Percentiles rank a stretch among this genome's conserved stretches.
Evolutionary conservation across 2,113 vertebrate genomes (phyloP).

Genomic region (Platichthys flesus): DNA sequence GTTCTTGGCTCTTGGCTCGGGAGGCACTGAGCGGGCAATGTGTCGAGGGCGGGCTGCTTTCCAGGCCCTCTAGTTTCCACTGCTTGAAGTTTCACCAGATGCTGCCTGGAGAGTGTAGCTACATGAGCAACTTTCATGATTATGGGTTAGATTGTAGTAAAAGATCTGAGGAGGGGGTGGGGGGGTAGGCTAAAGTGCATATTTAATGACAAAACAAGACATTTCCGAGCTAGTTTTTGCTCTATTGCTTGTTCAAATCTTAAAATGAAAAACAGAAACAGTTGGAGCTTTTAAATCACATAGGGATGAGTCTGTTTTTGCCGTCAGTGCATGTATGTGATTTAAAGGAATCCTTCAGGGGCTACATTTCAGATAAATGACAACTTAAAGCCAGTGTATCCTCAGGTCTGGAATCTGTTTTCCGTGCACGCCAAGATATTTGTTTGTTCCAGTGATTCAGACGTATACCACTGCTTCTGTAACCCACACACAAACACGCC

Average conservation of each 20-base stretch:
- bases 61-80: constrained; percentile 11
- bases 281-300: constrained; percentile 39
- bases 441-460: constrained; percentile 19
- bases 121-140: constrained; percentile 35
- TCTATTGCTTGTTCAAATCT: constrained; percentile 10
- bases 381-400: not conserved
- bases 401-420: constrained; percentile 33
- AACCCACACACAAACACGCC: constrained; percentile 22
- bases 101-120: not conserved
- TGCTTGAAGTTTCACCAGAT: constrained; percentile 39
- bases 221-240: constrained; percentile 26
- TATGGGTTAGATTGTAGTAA: constrained; percentile 6
- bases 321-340: not conserved
- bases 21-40: constrained; percentile 2
- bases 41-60: constrained; percentile 23
- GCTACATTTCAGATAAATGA: constrained; percentile 4
- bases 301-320: constrained; percentile 20
- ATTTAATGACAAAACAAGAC: constrained; percentile 56
- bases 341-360: not conserved
- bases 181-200: constrained; percentile 33
- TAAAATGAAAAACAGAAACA: constrained; percentile 5
- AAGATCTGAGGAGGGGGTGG: constrained; percentile 4
- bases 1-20: constrained; percentile 3
- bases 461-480: not conserved
- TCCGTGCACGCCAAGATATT: constrained; percentile 13